A percentile compares a stretch with the other conserved stretches of the same genome.
These are phyloP conservation scores for Coremacera marginata DNA, from an alignment of 2,888 invertebrate genomes.

Conservation along the genomic window DNA sequence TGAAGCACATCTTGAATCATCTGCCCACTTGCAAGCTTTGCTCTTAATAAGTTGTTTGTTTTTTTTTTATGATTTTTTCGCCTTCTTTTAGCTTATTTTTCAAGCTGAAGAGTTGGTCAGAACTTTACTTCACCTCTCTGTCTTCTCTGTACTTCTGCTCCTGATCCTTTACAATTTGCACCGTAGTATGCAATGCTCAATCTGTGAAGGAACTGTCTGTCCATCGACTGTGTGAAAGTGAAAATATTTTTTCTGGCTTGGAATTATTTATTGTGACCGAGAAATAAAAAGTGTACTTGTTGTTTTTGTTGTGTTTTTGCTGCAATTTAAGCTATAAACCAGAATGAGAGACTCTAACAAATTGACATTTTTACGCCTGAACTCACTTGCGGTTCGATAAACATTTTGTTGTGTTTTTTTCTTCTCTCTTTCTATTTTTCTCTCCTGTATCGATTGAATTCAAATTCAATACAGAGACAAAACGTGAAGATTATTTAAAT, in stretches of 20 bases:
- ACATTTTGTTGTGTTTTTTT: no score
- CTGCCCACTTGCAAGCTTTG: neutral
- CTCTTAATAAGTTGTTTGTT: neutral
- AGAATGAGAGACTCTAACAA: neutral
- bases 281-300: neutral
- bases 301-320: neutral
- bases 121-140: neutral
- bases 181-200: neutral
- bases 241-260: slow-evolving; percentile 26
- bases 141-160: neutral
- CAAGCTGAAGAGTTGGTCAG: no score
- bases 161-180: slow-evolving; percentile 11
- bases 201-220: neutral
- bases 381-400: slow-evolving; percentile 22
- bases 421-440: neutral
- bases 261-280: slow-evolving; percentile 28
- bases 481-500: neutral
- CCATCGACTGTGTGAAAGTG: neutral
- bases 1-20: neutral
- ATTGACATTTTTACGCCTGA: slow-evolving; percentile 27
- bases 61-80: neutral
- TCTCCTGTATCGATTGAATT: neutral
- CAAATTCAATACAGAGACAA: neutral
- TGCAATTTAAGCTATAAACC: neutral
- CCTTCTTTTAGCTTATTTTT: neutral